These are phyloP conservation scores for Halictus rubicundus DNA, from an alignment of 1,140 invertebrate genomes.

Conservation along the genomic window DNA sequence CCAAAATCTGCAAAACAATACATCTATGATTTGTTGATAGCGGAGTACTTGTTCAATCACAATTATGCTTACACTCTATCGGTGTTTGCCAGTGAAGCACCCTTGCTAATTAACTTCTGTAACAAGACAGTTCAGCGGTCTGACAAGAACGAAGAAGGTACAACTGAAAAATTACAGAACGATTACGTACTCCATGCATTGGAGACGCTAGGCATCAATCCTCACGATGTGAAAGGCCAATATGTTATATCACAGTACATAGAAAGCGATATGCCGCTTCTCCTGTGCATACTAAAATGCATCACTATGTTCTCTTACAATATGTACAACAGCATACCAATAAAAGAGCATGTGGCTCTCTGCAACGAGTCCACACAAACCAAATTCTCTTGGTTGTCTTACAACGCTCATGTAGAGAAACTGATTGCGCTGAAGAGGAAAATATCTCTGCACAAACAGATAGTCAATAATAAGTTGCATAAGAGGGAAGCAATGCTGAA, in stretches of 20 bases:
- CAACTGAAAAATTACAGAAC: conserved; percentile 68
- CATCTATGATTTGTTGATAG: conserved; percentile 76
- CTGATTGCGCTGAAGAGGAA: conserved; percentile 66
- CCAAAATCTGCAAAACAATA: conserved; percentile 77
- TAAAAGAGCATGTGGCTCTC: conserved; percentile 18
- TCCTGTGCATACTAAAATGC: conserved; percentile 74
- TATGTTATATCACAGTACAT: conserved; percentile 72
- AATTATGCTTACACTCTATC: conserved; percentile 77
- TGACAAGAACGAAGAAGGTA: conserved; percentile 25
- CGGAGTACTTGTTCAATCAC: conserved; percentile 76
- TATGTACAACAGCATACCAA: conserved; percentile 18
- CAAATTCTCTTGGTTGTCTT: conserved; percentile 40
- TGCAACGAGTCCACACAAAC: conserved; percentile 59
- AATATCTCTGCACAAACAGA: conserved; percentile 72
- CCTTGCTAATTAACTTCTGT: conserved; percentile 74
- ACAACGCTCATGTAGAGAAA: conserved; percentile 43
- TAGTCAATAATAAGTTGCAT: conserved; percentile 65
- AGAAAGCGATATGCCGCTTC: conserved; percentile 67
- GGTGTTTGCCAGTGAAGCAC: conserved; percentile 78
- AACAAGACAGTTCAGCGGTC: conserved; percentile 61
- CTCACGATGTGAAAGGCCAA: conserved; percentile 65
- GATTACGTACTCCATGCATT: conserved; percentile 75
- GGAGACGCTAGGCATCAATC: conserved; percentile 75
- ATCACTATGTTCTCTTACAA: conserved; percentile 53
- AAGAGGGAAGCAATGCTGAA: conserved; percentile 72